Conservation (phyloP, 92 coral and sea anemone species). For the Palythoa grandiflora region DNA sequence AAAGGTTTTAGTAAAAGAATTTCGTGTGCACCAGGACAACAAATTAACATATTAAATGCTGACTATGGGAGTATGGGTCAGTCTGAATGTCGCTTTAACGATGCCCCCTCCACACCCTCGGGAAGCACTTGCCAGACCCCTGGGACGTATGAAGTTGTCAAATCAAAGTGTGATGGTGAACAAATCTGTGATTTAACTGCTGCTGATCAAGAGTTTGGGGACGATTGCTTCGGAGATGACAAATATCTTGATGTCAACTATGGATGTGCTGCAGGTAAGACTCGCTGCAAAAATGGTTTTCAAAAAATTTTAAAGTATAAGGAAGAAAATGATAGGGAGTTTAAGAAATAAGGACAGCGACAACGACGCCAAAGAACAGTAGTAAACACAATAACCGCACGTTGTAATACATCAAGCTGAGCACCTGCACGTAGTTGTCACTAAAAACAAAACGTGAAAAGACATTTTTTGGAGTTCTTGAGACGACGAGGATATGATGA, state of each 20-base stretch:
- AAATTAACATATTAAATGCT: constrained; percentile 79
- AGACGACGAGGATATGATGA: too few species aligned
- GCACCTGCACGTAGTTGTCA: too few species aligned
- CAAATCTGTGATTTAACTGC: constrained; percentile 87
- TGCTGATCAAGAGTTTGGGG: constrained; percentile 82
- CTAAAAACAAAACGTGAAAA: too few species aligned
- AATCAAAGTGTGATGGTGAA: constrained; percentile 85
- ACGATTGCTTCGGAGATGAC: constrained; percentile 83
- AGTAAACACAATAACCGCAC: too few species aligned
- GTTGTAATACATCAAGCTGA: too few species aligned
- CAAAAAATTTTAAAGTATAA: too few species aligned
- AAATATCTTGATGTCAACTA: constrained; percentile 92
- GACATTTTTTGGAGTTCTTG: too few species aligned
- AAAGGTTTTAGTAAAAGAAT: constrained; percentile 80
- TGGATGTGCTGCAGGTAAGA: constrained; percentile 78
- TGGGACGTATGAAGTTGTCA: constrained; percentile 82
- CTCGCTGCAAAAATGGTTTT: background rate
- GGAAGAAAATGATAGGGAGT: too few species aligned
- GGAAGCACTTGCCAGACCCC: constrained; percentile 80
- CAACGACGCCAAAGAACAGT: too few species aligned
- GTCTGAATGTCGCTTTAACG: constrained; percentile 64
- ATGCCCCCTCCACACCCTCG: constrained; percentile 23
- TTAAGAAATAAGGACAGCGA: too few species aligned
- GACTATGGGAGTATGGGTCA: constrained; percentile 89
- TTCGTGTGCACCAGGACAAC: constrained; percentile 81